Evolutionary conservation across 1,140 invertebrate species (phyloP).

Genomic region (Monochamus saltuarius): DNA sequence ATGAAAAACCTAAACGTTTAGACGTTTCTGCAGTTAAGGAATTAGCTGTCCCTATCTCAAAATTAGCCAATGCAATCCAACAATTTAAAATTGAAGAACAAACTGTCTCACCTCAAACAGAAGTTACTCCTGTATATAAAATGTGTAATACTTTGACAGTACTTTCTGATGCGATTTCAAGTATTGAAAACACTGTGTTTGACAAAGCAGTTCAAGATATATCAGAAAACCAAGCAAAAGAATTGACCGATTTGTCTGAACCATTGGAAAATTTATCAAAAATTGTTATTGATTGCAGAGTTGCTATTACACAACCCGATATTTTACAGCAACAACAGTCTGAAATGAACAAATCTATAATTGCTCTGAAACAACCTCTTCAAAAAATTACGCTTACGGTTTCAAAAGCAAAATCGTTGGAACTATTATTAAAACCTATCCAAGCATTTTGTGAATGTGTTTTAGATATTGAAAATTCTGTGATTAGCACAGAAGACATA

Average conservation of each 20-base stretch:
- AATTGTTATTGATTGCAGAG: conserved; percentile 12
- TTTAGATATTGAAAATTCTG: too few species aligned
- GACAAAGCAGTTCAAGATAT: neutral
- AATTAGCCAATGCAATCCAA: too few species aligned
- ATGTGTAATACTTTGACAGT: neutral
- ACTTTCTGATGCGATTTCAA: neutral
- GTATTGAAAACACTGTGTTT: neutral
- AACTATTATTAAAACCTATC: too few species aligned
- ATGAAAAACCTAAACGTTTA: neutral
- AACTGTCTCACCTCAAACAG: too few species aligned
- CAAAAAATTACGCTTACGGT: too few species aligned
- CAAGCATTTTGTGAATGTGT: too few species aligned
- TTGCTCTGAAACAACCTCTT: neutral
- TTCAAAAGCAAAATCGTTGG: too few species aligned
- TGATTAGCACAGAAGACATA: neutral
- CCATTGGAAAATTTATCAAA: conserved; percentile 9
- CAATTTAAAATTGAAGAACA: too few species aligned
- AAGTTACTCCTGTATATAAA: neutral
- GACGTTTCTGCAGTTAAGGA: too few species aligned
- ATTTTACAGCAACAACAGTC: neutral
- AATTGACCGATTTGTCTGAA: neutral
- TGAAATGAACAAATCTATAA: conserved; percentile 18
- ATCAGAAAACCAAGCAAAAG: conserved; percentile 1
- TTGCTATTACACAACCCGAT: conserved; percentile 4
- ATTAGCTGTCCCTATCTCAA: too few species aligned